These are phyloP conservation scores for Pelobates fuscus DNA, from an alignment of 2,113 vertebrate genomes.

Conservation along the genomic window DNA sequence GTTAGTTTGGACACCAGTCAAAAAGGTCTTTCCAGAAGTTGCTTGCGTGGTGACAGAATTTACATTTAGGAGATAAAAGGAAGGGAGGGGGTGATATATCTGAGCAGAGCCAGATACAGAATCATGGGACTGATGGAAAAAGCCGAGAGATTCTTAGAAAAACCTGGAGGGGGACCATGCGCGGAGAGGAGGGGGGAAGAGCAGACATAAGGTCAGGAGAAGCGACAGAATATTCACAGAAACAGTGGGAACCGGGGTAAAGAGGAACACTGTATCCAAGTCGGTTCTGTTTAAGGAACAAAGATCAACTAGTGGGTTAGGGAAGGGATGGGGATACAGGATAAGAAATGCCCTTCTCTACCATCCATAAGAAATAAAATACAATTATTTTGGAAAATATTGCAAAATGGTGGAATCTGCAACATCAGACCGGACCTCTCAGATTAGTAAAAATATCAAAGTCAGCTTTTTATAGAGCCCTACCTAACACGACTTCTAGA, in stretches of 20 bases:
- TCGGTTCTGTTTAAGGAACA: too few relatives aligned
- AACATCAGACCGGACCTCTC: too few relatives aligned
- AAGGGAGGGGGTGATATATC: not conserved
- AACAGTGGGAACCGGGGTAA: not conserved
- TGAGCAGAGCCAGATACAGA: constrained; percentile 33
- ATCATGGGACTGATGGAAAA: constrained; percentile 28
- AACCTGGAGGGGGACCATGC: not conserved
- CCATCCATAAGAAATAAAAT: too few relatives aligned
- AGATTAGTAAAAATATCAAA: too few relatives aligned
- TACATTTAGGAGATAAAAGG: constrained; percentile 24
- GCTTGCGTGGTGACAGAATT: constrained; percentile 15
- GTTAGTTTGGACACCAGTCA: constrained; percentile 1
- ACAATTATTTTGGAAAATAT: too few relatives aligned
- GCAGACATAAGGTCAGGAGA: not conserved
- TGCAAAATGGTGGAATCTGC: too few relatives aligned
- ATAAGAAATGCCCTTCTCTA: too few relatives aligned
- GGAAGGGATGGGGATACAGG: too few relatives aligned
- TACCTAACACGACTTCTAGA: too few relatives aligned
- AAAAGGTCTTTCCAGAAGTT: constrained; percentile 15
- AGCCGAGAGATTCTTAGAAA: constrained; percentile 21
- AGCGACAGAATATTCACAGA: not conserved
- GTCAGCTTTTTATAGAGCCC: too few relatives aligned
- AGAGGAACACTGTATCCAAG: too few relatives aligned
- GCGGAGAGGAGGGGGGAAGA: constrained; percentile 17
- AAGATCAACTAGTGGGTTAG: too few relatives aligned